Base-by-base conservation (phyloP, 2,888 invertebrate genomes). In the Notodonta ziczac region DNA sequence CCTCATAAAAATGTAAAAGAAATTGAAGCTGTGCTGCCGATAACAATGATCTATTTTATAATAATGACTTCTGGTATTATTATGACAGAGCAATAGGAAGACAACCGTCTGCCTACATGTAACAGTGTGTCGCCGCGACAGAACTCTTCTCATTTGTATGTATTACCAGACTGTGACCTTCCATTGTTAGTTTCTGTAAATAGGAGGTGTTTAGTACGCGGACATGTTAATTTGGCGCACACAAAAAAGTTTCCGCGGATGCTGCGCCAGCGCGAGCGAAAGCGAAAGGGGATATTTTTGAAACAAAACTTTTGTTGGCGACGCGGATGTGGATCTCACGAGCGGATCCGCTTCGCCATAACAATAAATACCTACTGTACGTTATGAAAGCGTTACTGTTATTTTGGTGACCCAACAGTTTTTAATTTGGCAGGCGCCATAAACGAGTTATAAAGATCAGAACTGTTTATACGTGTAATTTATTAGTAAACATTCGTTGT, bases 151-250 rank as follows among this genome's bases (percentile, higher is more conserved):
- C 84, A 85, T 89, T 86, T 83, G 86, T 85, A 87, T 87, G 87
- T 86, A 82, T 80, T 76, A 74, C 75, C 78, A 71, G 77, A 72
- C 77, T 75, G 75, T 85, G 91, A 86, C 93, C 92, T 93, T 93
- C 90, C 86, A 89, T 91, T 92, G 90, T 91, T 83, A 70, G 84
- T 79, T 76, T 82, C 83, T 86, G 82, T 85, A 89, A 88, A 91
- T 89, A 90, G 84, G 80, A 78, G 82, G 78, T 82, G 88, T 85
- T 87, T 83, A 89, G 83, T 89, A 83, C 84, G 78, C 83, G 81
- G 83, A 87, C 86, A 85, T 86, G 91, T 84, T 91, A 90, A 93
- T 91, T 91, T 80, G 74, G 81, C 78, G 76, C 77, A 83, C 88
- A 87, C 86, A 87, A 79, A 69, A 75, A 69, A 67, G 78, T 82